Evolutionary conservation across 1,140 invertebrate genomes (phyloP), one percentile per base, ranked within the genome.

Genomic region (Magallana angulata): DNA sequence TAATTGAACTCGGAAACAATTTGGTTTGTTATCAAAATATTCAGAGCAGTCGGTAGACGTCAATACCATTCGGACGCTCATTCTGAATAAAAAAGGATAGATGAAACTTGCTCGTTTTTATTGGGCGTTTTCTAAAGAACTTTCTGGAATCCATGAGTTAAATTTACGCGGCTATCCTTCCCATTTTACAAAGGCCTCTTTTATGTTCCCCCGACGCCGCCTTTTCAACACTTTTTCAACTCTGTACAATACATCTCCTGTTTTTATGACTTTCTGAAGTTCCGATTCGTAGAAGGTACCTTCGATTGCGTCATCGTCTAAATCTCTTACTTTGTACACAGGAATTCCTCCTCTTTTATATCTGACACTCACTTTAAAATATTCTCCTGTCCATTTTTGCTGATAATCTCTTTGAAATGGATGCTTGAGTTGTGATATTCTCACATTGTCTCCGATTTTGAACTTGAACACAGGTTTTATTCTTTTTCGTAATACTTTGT

Each of bases 271-370:
- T 86, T 71, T 87, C 16, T 88, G 86, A 57, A 88, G 48, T 56
- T 90, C 89, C 7, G 62, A 48, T 85, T 83, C 68, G 48, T 90
- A 90, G 68, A 90, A 90, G 12, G 85, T 87, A 16, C 89, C 87
- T 14, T 71, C 14, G 11, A 90, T 57, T n/a, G 62, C 14, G 8
- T 88, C 87, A 3, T 82, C 60, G 2, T 24, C 60, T 14, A 58
- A 68, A 85, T 90, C 89, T 56, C 12, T 68, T 62, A 90, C 16
- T 85, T 85, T 83, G 57, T 90, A 90, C 30, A 89, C 58, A 14
- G 62, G 76, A 9, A 89, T 84, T 36, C 57, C 14, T 16, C 87
- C 60, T 80, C 80, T 85, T 56, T 71, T 14, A 18, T 76, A 87
- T 57, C 89, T 18, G n/a, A 76, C 30, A 12, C 14, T 16, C 7